Conservation (phyloP, 2,797 vertebrate species). For the Melanotaenia nigrans region DNA sequence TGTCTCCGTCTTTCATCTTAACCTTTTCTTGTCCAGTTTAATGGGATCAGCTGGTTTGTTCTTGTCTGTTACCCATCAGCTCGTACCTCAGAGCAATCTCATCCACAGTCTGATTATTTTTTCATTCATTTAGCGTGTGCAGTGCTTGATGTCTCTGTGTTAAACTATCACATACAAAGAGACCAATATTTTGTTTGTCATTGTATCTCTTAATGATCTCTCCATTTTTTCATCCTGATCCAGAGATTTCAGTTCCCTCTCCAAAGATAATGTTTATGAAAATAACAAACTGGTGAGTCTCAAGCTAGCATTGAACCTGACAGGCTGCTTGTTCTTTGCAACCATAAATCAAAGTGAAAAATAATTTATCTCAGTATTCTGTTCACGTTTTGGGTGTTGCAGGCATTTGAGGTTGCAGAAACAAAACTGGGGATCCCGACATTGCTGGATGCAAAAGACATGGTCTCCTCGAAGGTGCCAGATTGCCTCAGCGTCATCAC, state of each 20-base stretch:
- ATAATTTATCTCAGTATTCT: neutral
- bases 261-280: slow-evolving; percentile 88
- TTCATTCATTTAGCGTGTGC: neutral
- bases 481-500: slow-evolving; percentile 90
- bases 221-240: slow-evolving; percentile 27
- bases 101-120: neutral
- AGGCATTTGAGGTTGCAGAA: slow-evolving; percentile 87
- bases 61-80: neutral
- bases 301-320: neutral
- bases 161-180: neutral
- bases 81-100: neutral
- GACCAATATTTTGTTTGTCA: neutral
- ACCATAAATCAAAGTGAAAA: neutral
- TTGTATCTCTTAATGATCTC: slow-evolving; percentile 1
- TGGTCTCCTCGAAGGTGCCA: slow-evolving; percentile 86
- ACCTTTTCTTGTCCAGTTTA: slow-evolving; percentile 34
- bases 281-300: slow-evolving; percentile 93
- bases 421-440: slow-evolving; percentile 89
- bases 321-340: neutral
- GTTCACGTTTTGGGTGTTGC: neutral
- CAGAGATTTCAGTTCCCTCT: slow-evolving; percentile 91
- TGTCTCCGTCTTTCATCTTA: slow-evolving; percentile 19
- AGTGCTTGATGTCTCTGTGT: neutral
- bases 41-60: slow-evolving; percentile 32
- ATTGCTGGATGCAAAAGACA: slow-evolving; percentile 87